Percentiles rank a stretch among this genome's conserved stretches.
Conservation (phyloP, 2,888 invertebrate species). For the Megalurothrips usitatus region DNA sequence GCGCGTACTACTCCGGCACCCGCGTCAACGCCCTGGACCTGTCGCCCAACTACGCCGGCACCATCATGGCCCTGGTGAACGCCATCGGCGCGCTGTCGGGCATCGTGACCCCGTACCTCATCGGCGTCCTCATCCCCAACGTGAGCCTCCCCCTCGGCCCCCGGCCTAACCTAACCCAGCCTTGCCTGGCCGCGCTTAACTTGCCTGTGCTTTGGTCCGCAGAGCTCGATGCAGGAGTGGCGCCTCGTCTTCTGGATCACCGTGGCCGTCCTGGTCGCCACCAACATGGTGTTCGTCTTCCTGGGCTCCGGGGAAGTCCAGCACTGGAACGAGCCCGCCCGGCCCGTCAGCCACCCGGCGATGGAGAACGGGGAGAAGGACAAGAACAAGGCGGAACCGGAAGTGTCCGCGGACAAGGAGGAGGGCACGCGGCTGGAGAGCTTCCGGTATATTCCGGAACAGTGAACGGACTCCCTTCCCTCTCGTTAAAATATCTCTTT, state of each 20-base stretch:
- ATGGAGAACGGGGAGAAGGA: not conserved
- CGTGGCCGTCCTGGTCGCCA: slow-evolving; percentile 60
- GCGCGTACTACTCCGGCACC: slow-evolving; percentile 65
- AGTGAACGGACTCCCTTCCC: not conserved
- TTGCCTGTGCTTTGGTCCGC: slow-evolving; percentile 29
- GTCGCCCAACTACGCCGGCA: slow-evolving; percentile 63
- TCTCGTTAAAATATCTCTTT: not conserved
- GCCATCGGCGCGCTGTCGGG: slow-evolving; percentile 60
- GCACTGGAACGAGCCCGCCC: slow-evolving; percentile 62
- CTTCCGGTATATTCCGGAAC: not conserved
- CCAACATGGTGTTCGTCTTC: slow-evolving; percentile 63
- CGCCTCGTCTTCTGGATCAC: slow-evolving; percentile 74
- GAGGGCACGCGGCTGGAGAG: not conserved
- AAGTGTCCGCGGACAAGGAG: not conserved
- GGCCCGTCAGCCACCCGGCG: not conserved
- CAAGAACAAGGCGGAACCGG: not conserved
- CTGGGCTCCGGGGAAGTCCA: slow-evolving; percentile 70
- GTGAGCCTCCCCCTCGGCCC: slow-evolving; percentile 39
- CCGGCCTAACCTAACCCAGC: not conserved
- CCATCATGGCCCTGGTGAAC: slow-evolving; percentile 60
- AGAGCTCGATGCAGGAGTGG: slow-evolving; percentile 58
- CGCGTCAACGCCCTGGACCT: slow-evolving; percentile 64
- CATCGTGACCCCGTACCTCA: slow-evolving; percentile 57
- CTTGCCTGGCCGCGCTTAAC: not conserved
- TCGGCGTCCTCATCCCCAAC: slow-evolving; percentile 57